A percentile compares a stretch with the other conserved stretches of the same genome.
phyloP scores from a whole-genome alignment of 2,113 vertebrate species.

The Corythaixoides concolor region DNA sequence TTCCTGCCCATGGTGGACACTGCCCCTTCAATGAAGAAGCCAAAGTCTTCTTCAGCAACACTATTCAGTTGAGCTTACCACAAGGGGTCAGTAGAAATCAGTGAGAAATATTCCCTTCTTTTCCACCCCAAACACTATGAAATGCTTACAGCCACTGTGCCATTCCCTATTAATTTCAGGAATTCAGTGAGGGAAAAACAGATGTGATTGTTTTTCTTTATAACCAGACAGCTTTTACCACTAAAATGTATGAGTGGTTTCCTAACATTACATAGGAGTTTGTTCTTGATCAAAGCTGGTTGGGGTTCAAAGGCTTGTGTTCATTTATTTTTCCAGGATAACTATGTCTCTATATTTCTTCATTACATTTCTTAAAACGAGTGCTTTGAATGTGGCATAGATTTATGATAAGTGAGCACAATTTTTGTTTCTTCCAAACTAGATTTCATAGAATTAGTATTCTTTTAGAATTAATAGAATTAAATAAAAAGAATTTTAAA shows the following conservation, averaged over 20 bases:
- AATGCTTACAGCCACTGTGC: neutral
- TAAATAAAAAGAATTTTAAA: neutral
- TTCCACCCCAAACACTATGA: neutral
- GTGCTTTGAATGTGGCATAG: neutral
- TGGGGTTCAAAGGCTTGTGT: neutral
- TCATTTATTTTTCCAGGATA: neutral
- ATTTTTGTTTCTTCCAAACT: neutral
- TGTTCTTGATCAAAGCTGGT: neutral
- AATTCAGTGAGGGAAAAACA: neutral
- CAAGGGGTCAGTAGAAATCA: slow-evolving; percentile 60
- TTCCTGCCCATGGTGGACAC: neutral
- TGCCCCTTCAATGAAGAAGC: neutral
- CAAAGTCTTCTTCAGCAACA: neutral
- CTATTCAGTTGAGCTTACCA: neutral
- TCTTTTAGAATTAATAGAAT: neutral
- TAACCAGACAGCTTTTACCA: neutral
- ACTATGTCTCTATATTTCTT: neutral
- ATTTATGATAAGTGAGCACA: neutral
- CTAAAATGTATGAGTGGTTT: neutral
- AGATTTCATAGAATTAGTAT: neutral
- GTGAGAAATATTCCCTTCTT: neutral
- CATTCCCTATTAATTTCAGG: slow-evolving; percentile 38
- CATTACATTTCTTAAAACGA: neutral
- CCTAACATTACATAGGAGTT: neutral
- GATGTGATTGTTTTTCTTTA: neutral